Evolutionary conservation across 1,140 invertebrate genomes (phyloP).

Genomic region (Tetragnatha versicolor): DNA sequence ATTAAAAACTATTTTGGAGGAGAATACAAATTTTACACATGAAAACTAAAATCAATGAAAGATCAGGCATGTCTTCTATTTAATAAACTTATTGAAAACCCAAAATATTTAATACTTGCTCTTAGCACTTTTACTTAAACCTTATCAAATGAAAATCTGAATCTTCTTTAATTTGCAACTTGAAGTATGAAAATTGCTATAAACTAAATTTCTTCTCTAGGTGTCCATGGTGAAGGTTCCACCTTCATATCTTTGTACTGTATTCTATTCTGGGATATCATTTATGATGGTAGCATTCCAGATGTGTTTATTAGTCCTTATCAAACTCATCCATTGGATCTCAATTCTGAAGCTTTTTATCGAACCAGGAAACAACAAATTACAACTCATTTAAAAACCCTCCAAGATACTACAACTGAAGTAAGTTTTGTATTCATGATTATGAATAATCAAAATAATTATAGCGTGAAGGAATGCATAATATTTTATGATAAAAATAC

Average conservation of each 20-base stretch:
- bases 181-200: too few species aligned
- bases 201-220: conserved; percentile 61
- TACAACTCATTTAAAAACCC: conserved; percentile 66
- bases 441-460: too few species aligned
- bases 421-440: conserved; percentile 42
- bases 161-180: too few species aligned
- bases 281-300: conserved; percentile 71
- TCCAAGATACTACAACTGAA: conserved; percentile 63
- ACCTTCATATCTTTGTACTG: conserved; percentile 72
- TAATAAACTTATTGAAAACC: too few species aligned
- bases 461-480: background rate
- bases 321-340: conserved; percentile 75
- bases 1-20: too few species aligned
- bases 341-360: conserved; percentile 73
- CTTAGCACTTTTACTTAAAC: too few species aligned
- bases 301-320: conserved; percentile 74
- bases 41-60: too few species aligned
- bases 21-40: too few species aligned
- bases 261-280: conserved; percentile 79
- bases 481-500: background rate
- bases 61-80: too few species aligned
- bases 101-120: too few species aligned
- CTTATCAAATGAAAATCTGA: too few species aligned
- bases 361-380: conserved; percentile 69
- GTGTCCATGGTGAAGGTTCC: conserved; percentile 76